Conservation (phyloP, 2,888 invertebrate genomes). For the Amblyjoppa proteus region DNA sequence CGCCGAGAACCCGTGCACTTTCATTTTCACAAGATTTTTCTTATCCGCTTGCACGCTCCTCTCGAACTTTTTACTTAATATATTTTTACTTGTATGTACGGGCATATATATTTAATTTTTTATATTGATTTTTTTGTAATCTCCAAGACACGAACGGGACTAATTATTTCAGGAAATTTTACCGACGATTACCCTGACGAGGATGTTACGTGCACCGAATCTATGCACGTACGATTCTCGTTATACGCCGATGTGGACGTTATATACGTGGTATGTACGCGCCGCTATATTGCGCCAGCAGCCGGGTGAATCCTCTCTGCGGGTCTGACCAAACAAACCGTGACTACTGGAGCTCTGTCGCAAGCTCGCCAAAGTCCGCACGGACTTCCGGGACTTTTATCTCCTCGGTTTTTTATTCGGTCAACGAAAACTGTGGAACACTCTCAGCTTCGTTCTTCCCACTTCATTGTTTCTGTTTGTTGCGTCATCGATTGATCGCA, state of each 20-base stretch:
- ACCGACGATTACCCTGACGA: conserved; percentile 40
- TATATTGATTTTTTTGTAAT: conserved; percentile 12
- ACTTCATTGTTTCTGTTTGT: conserved; percentile 37
- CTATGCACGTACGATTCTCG: conserved; percentile 3
- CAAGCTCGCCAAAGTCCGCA: not conserved
- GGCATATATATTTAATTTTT: conserved; percentile 9
- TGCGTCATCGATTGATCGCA: conserved; percentile 3
- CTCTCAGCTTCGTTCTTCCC: conserved; percentile 25
- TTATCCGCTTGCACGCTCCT: not conserved
- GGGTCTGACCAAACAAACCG: conserved; percentile 61
- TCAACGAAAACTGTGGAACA: conserved; percentile 5
- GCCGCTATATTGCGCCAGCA: conserved; percentile 49
- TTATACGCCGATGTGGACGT: conserved; percentile 9
- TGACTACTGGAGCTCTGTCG: conserved; percentile 50
- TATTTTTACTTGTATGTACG: not conserved
- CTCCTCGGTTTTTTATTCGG: conserved; percentile 33
- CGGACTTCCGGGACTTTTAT: conserved; percentile 33
- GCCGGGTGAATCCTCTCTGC: conserved; percentile 49
- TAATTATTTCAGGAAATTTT: conserved; percentile 54
- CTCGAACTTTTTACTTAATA: conserved; percentile 31
- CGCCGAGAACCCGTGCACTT: conserved; percentile 31
- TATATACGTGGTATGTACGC: not conserved
- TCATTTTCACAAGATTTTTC: conserved; percentile 51
- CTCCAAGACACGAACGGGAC: not conserved
- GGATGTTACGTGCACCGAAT: conserved; percentile 43